A percentile compares a stretch with the other conserved stretches of the same genome.
phyloP scores from a whole-genome alignment of 2,888 invertebrate species.

The Leptinotarsa haldemani region DNA sequence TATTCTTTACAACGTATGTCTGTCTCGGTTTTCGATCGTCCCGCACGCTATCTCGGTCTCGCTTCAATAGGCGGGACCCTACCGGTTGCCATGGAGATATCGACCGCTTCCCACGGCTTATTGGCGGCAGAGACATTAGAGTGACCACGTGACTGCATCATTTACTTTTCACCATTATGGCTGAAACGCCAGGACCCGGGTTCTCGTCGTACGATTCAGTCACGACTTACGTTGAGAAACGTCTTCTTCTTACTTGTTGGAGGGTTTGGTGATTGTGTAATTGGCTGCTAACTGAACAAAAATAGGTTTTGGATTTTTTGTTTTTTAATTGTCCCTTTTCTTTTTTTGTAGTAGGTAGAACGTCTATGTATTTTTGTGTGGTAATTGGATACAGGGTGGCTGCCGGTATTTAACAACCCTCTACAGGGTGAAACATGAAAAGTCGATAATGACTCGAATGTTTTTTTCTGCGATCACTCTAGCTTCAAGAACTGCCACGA shows the following conservation, averaged over 20 bases:
- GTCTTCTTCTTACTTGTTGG: slow-evolving; percentile 41
- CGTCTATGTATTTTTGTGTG: neutral
- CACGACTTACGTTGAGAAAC: slow-evolving; percentile 47
- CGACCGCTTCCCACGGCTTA: slow-evolving; percentile 55
- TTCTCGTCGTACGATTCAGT: slow-evolving; percentile 49
- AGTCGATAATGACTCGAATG: too few relatives aligned
- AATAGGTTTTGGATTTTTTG: neutral
- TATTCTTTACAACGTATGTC: slow-evolving; percentile 57
- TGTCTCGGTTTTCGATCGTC: slow-evolving; percentile 52
- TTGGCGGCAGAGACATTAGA: slow-evolving; percentile 59
- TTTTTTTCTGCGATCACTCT: too few relatives aligned
- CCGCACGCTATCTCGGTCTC: slow-evolving; percentile 47
- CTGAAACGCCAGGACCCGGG: slow-evolving; percentile 50
- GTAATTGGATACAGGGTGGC: neutral
- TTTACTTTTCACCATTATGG: slow-evolving; percentile 62
- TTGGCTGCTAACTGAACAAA: neutral
- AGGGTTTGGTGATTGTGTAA: neutral
- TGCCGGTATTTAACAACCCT: neutral
- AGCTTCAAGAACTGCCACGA: too few relatives aligned
- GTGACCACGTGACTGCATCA: slow-evolving; percentile 60
- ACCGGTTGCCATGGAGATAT: slow-evolving; percentile 65
- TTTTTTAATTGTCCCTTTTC: neutral
- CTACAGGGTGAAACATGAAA: neutral
- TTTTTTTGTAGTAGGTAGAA: neutral
- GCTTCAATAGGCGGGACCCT: slow-evolving; percentile 54